A percentile compares a stretch with the other conserved stretches of the same genome.
phyloP scores from a whole-genome alignment of 2,113 vertebrate genomes.

The Microcebus ravelobensis region DNA sequence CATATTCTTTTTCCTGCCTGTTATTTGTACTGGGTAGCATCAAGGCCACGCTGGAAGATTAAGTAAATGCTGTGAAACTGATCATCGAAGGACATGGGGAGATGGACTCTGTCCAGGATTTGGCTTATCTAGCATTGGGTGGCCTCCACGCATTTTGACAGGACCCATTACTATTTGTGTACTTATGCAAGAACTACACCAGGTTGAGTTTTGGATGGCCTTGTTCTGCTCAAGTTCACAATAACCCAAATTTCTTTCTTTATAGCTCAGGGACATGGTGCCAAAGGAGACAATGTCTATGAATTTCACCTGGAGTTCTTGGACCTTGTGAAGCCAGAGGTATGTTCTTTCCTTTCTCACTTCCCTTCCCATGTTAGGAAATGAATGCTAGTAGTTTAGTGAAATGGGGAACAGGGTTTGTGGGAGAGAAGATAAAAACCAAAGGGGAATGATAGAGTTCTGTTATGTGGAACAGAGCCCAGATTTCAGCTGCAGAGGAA shows the following conservation, averaged over 20 bases:
- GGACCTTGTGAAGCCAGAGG: constrained; percentile 91
- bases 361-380: neutral
- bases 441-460: neutral
- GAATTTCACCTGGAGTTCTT: constrained; percentile 94
- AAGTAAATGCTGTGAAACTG: neutral
- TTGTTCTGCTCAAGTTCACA: neutral
- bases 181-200: neutral
- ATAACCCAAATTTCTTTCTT: constrained; percentile 50
- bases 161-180: neutral
- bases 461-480: neutral
- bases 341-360: constrained; percentile 75
- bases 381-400: neutral
- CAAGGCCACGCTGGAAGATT: neutral
- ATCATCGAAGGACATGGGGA: neutral
- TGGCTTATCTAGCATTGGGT: neutral
- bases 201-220: neutral
- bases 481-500: neutral
- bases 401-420: neutral
- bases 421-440: neutral
- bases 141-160: neutral
- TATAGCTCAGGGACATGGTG: constrained; percentile 94
- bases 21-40: neutral
- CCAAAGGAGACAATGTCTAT: constrained; percentile 96
- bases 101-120: neutral
- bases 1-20: neutral